phyloP scores from a whole-genome alignment of 2,797 vertebrate species.

The Chiroxiphia lanceolata region DNA sequence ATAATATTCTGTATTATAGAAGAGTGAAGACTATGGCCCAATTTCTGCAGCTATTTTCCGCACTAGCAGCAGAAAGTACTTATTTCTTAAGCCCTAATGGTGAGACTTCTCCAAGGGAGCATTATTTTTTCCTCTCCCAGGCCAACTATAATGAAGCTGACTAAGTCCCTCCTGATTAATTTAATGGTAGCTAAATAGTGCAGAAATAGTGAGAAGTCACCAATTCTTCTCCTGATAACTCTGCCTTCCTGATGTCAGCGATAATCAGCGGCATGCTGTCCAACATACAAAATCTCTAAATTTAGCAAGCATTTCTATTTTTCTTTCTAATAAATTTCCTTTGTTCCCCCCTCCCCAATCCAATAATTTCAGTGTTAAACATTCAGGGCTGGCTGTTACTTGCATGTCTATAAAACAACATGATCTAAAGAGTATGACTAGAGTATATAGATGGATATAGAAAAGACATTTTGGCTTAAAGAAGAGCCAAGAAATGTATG shows the following conservation, averaged over 20 bases:
- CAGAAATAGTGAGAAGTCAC: constrained; percentile 48
- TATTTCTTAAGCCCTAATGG: constrained; percentile 8
- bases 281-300: not conserved
- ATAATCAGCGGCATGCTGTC: not conserved
- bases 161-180: constrained; percentile 52
- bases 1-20: not conserved
- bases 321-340: not conserved
- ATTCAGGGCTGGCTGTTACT: not conserved
- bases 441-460: not conserved
- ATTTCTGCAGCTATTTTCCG: constrained; percentile 45
- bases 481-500: not conserved
- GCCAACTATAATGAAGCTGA: not conserved
- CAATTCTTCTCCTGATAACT: constrained; percentile 7
- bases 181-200: constrained; percentile 49
- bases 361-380: not conserved
- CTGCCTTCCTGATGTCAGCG: not conserved
- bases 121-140: constrained; percentile 14
- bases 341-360: fast-evolving
- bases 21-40: not conserved
- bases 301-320: not conserved
- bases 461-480: not conserved
- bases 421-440: not conserved
- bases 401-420: not conserved
- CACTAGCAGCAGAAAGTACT: constrained; percentile 1
- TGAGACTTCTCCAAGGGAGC: constrained; percentile 33